Base-by-base conservation (phyloP, 2,888 invertebrate species). In the Ochlodes sylvanus region DNA sequence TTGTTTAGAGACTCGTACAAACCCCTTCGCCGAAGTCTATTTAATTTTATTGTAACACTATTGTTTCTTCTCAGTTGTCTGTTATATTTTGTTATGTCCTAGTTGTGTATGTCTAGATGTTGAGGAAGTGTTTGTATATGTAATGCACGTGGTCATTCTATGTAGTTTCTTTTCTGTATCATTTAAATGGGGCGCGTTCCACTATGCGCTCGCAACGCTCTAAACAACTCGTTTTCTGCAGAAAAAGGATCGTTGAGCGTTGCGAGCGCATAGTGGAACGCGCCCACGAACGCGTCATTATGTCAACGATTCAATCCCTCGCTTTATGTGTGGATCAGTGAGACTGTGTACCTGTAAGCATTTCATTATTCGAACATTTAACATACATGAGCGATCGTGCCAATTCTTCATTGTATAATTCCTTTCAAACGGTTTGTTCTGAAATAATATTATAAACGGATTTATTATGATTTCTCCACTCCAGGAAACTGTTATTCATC, bases 261-360 rank as follows among this genome's bases (percentile, higher is more conserved):
- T n/a, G n/a, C n/a, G n/a, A n/a, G n/a, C n/a, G n/a, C n/a, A n/a
- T n/a, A n/a, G n/a, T n/a, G n/a, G n/a, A n/a, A n/a, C n/a, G n/a
- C n/a, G n/a, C n/a, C n/a, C n/a, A n/a, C n/a, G n/a, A n/a, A n/a
- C n/a, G n/a, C 1, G 1, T 21, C 32, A 34, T 61, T 61, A 61
- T 60, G 42, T 41, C 61, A 15, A 55, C 32, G 61, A 47, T 55
- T 61, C 67, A 47, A 55, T 55, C 44, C 50, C 19, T 55, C 55
- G 67, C 67, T 61, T 55, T 67, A 27, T 50, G 52, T 68, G 62
- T 65, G 42, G 54, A 69, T 69, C 70, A 72, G 71, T 71, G 71
- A 71, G 67, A 67, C 67, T 60, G 15, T 34, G 10, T 64, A 19
- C 21, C 15, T 65, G 5, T 58, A 50, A 50, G 57, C n/a, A 15